Conservation (phyloP, 2,113 vertebrate genomes). For the Bos taurus region DNA sequence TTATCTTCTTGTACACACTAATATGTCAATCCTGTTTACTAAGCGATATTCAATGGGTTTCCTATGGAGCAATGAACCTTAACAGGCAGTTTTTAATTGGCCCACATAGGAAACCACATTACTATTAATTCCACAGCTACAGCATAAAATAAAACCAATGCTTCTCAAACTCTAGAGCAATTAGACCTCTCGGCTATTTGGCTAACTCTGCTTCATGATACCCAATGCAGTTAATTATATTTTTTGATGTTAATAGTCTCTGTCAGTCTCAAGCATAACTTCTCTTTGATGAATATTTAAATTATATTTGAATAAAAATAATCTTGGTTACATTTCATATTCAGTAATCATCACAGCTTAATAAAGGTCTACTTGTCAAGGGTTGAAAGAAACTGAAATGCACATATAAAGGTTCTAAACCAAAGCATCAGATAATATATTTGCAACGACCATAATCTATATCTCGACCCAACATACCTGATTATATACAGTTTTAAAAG, state of each 20-base stretch:
- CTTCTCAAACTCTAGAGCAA: constrained; percentile 82
- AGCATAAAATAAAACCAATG: constrained; percentile 81
- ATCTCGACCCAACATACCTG: background rate
- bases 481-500: background rate
- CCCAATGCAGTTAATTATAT: constrained; percentile 88
- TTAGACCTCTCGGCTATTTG: constrained; percentile 86
- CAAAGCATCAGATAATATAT: constrained; percentile 73
- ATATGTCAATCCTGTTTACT: constrained; percentile 81
- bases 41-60: constrained; percentile 82
- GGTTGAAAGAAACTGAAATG: constrained; percentile 79
- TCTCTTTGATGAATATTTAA: constrained; percentile 91
- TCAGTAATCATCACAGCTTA: constrained; percentile 85
- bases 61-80: constrained; percentile 83
- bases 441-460: constrained; percentile 66
- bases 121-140: constrained; percentile 85
- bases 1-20: constrained; percentile 71
- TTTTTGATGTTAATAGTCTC: constrained; percentile 89
- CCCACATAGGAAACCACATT: constrained; percentile 83
- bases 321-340: constrained; percentile 88
- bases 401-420: constrained; percentile 76
- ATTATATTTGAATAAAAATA: constrained; percentile 91
- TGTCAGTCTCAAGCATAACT: constrained; percentile 88
- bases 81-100: constrained; percentile 83
- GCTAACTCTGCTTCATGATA: constrained; percentile 86
- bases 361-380: constrained; percentile 82